Base-by-base conservation (phyloP, 2,888 invertebrate genomes). In the Acrocyrtus sp. region DNA sequence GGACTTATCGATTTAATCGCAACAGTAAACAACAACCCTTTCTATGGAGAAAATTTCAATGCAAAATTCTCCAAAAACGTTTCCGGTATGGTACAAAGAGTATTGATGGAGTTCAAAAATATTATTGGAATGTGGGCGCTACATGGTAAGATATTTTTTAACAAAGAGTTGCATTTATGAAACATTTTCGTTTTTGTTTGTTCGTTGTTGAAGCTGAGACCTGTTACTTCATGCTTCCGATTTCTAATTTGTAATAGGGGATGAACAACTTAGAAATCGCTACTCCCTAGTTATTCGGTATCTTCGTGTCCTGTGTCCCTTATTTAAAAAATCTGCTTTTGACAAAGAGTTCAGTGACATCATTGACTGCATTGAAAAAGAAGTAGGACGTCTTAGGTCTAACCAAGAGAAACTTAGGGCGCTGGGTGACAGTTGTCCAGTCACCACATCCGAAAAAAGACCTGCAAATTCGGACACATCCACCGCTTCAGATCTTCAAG, bases 1-100 rank as follows among this genome's bases (percentile, higher is more conserved):
- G 76, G 74, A 10, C 45, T 80, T 1, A 63, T 78, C 54, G 80
- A 80, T 53, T 68, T 74, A 19, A 54, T 80, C 0, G 80, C 78
- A 0, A 56, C 68, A 4, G 60, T 58, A 15, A 39, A 76, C 21
- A 72, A 77, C 21, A 80, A 80, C 58, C 78, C 80, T 4, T 29
- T 80, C n/a, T 80, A 77, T 26, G 45, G 54, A 21, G 76, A 77
- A 19, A 74, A 61, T 45, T 57, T 47, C 8, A 67, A 62, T 8
- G 17, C 51, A 0, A 72, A 61, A 22, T 54, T 63, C 22, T 47
- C 56, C 12, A 74, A 61, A 27, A 69, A 62, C 3, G 39, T 76
- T 47, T 69, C 72, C 15, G 10, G 17, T 2, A 19, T n/a, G 4
- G 54, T 80, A 3, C 61, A 76, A 45, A 80, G 76, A 39, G 50